Base-by-base conservation (phyloP, 2,797 vertebrate genomes). In the Sylvilagus floridanus region DNA sequence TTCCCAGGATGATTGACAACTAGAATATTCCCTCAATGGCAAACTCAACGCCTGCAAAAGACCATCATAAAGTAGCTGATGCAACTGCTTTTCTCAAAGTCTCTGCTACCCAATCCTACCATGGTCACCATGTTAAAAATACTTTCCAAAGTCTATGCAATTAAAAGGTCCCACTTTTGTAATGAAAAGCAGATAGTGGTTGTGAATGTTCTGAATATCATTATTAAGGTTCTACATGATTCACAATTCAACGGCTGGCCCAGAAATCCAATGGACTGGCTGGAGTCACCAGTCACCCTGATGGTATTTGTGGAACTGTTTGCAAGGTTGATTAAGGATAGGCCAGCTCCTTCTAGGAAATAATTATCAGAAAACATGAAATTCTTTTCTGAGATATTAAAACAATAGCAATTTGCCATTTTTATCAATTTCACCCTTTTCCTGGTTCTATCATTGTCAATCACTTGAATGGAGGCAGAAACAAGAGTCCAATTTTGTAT, bases 351-450 rank as follows among this genome's bases (percentile, higher is more conserved):
- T 90, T 84, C 76, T 84, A 90, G 84, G 62, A 95, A 94, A 88
- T 0, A 42, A 37, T 71, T 47, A 77, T 85, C 81, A 94, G n/a
- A 73, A 91, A 79, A 60, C 17, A 4, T 11, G 82, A 50, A 52
- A 52, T 54, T 73, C 86, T n/a, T 42, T 50, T 4, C 60, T 73
- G 35, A 93, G 47, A 83, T 66, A 42, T 88, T 32, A 66, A 95
- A 95, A 77, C 78, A 92, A 66, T 3, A 90, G n/a, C 65, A 76
- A 93, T 79, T 83, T 47, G 8, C n/a, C 52, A 37, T 83, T 90
- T 92, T 93, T 84, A 94, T 90, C 75, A 81, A 57, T 93, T 89
- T 71, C 85, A 84, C 87, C 83, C 95, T 75, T 57, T 47, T 94
- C 73, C 77, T 57, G 32, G 37, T 54, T 82, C 79, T 62, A 68